Base-by-base conservation (phyloP, 2,113 vertebrate species). In the Hippopotamus amphibius region DNA sequence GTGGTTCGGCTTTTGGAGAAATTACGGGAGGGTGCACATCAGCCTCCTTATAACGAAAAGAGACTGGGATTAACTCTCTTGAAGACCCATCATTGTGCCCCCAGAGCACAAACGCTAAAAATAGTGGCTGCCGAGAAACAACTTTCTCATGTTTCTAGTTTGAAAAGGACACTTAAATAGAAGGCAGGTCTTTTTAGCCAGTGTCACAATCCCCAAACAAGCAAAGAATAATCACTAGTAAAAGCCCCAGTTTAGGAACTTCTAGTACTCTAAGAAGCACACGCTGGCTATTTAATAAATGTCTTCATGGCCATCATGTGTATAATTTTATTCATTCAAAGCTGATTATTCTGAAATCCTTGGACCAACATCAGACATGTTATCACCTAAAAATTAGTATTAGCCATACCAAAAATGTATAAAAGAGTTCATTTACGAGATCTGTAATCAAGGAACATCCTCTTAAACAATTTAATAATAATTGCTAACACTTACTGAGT, bases 101-200 rank as follows among this genome's bases (percentile, higher is more conserved):
- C 50, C 46, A 41, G 22, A 87, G 55, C n/a, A 80, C 59, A 33
- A 48, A 69, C 50, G 95, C 88, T 89, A 91, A 94, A 95, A 96
- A 94, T 74, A 96, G 69, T 50, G 77, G 43, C 88, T 84, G 22
- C 88, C 10, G 0, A 86, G 79, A 93, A 88, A 84, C 26, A 94
- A 80, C 53, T 57, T 94, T 90, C 97, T 95, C 93, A 55, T 48
- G 46, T 92, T 95, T 95, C 95, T n/a, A 66, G 66, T 88, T 88
- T 90, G 77, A 80, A 97, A 93, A 96, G 9, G 10, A 74, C 69
- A 87, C 71, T 89, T 77, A 88, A 74, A 88, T 85, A 97, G 65
- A 95, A 91, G 46, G 46, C 50, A 15, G 41, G 61, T 96, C 83
- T 59, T 92, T 94, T 91, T 59, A 91, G 63, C 37, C 61, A 37